These are phyloP conservation scores for Aphaenogaster rudis DNA, from an alignment of 1,140 invertebrate species.

Conservation along the genomic window DNA sequence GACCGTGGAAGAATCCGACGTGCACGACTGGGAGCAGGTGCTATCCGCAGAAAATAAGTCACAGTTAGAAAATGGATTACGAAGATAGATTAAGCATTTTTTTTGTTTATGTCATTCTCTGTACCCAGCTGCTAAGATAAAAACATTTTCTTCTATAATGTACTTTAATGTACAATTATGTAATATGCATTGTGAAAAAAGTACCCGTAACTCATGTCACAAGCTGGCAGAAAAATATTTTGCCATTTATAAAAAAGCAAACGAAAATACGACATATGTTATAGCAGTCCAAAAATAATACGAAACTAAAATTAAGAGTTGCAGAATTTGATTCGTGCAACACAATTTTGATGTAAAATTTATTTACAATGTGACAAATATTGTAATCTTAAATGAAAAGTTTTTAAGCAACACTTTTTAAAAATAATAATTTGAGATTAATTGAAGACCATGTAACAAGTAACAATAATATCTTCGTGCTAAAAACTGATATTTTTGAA, in stretches of 20 bases:
- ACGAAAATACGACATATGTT: neutral
- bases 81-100: constrained; percentile 29
- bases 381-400: neutral
- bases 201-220: neutral
- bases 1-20: constrained; percentile 5
- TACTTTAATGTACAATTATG: neutral
- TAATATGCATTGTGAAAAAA: constrained; percentile 1
- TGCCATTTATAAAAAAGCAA: neutral
- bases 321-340: neutral
- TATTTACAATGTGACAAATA: neutral
- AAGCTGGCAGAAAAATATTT: neutral
- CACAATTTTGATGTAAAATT: neutral
- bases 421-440: neutral
- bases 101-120: constrained; percentile 22
- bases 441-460: neutral
- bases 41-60: constrained; percentile 42
- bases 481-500: neutral
- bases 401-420: neutral
- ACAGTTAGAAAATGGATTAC: constrained; percentile 42
- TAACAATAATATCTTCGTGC: constrained; percentile 5
- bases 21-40: constrained; percentile 41
- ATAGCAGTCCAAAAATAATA: neutral
- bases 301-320: neutral
- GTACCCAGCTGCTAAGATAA: neutral
- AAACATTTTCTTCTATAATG: neutral